Evolutionary conservation across 2,797 vertebrate genomes (phyloP).

Genomic region (Hylomyscus alleni): DNA sequence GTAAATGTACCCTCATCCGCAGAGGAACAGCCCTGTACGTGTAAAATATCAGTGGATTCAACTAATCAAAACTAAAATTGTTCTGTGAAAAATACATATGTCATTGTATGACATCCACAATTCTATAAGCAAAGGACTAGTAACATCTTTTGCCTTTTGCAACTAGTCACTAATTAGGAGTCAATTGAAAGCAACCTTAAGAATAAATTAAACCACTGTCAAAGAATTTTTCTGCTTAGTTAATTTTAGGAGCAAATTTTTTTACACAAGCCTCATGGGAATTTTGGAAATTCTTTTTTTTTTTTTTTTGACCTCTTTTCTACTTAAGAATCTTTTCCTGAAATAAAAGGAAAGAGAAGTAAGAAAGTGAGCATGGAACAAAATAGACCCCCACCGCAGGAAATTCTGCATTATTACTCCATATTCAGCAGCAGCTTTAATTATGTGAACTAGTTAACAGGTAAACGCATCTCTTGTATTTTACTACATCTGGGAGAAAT

Average conservation of each 20-base stretch:
- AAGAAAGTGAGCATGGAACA: not conserved
- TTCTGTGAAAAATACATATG: slow-evolving; percentile 10
- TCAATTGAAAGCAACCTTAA: slow-evolving; percentile 16
- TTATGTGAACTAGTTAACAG: slow-evolving; percentile 34
- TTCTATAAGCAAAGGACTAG: not conserved
- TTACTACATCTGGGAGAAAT: not conserved
- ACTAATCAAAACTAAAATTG: slow-evolving; percentile 20
- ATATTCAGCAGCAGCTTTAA: not conserved
- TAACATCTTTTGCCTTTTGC: not conserved
- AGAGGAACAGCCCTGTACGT: not conserved
- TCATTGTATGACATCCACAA: not conserved
- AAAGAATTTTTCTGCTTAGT: not conserved
- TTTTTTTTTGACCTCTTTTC: slow-evolving; percentile 28
- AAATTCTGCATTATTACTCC: not conserved
- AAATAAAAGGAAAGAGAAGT: slow-evolving; percentile 1
- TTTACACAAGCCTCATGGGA: not conserved
- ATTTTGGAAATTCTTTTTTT: slow-evolving; percentile 1
- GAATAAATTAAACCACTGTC: not conserved
- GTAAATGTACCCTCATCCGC: not conserved
- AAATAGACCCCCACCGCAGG: not conserved
- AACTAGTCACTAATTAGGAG: not conserved
- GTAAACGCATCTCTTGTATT: not conserved
- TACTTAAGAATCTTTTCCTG: not conserved
- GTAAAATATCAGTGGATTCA: not conserved
- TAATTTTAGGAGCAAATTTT: slow-evolving; percentile 10